Percentiles rank a stretch among this genome's conserved stretches.
Conservation (phyloP, 2,113 vertebrate genomes). For the Fulmarus glacialis region DNA sequence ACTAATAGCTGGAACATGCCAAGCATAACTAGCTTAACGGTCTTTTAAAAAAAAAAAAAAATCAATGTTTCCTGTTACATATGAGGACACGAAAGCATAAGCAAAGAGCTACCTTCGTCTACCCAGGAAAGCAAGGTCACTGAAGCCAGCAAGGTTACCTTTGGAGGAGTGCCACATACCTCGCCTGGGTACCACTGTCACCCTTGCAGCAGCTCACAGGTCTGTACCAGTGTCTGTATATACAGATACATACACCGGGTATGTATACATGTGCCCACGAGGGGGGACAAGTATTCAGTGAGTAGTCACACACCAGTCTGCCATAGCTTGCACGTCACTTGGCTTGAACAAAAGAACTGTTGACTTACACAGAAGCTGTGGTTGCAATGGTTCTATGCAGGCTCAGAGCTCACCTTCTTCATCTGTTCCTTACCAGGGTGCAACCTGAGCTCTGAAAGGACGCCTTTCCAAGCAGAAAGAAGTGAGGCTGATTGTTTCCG, state of each 20-base stretch:
- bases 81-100: not conserved
- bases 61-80: not conserved
- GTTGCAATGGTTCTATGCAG: accelerated
- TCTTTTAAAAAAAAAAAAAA: not conserved
- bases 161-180: not conserved
- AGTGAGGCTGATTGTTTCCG: not conserved
- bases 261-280: not conserved
- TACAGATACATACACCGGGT: not conserved
- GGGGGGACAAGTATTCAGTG: accelerated
- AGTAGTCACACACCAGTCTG: not conserved
- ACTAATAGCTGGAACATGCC: not conserved
- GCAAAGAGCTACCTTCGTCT: not conserved
- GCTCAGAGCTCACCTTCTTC: not conserved
- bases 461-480: not conserved
- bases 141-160: not conserved
- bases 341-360: not conserved
- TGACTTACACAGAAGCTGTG: not conserved
- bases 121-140: not conserved
- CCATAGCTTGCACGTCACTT: not conserved
- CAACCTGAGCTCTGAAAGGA: not conserved
- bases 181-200: accelerated
- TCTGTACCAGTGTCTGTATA: not conserved
- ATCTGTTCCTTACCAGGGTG: not conserved
- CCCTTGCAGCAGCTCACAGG: not conserved
- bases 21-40: not conserved